Base-by-base conservation (phyloP, 2,888 invertebrate genomes). In the Salticus scenicus region DNA sequence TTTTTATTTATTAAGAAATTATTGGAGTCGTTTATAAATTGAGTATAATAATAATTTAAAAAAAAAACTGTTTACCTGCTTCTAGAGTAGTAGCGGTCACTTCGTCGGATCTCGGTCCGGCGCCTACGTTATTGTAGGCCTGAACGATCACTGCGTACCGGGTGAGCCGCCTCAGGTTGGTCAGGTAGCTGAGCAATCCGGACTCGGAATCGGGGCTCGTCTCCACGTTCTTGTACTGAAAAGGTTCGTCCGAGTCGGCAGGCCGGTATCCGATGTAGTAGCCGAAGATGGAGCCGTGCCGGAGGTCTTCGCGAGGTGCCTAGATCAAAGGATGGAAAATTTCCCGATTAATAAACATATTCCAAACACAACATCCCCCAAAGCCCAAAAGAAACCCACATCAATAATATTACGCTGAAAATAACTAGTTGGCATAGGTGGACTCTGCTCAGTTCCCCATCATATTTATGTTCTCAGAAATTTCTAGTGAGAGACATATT, bases 261-360 rank as follows among this genome's bases (percentile, higher is more conserved):
- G 87, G 66, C 67, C 90, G 90, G 88, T 91, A 91, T 0, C 91
- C 91, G 37, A 92, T 90, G 87, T 91, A 91, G 88, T 91, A 92
- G 2, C 91, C 91, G 14, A 89, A 88, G 41, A 91, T 90, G 30
- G 90, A 88, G 1, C 91, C 91, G 85, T 91, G 90, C 69, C 89
- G 89, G 66, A 90, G 83, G 8, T 90, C 90, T 8, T 88, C 80
- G 1, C 88, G 88, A 4, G 91, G 91, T 0, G 91, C 90, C 91
- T 91, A 84, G 1, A 17, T 14, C 33, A 30, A 28, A 20, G n/a
- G n/a, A n/a, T n/a, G n/a, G n/a, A n/a, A n/a, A n/a, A n/a, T n/a
- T n/a, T n/a, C n/a, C n/a, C n/a, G n/a, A n/a, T n/a, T n/a, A n/a
- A n/a, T n/a, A n/a, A n/a, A n/a, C n/a, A n/a, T n/a, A n/a, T n/a